A percentile compares a stretch with the other conserved stretches of the same genome.
Evolutionary conservation across 1,140 invertebrate species (phyloP).

Genomic region (Drosophila santomea): DNA sequence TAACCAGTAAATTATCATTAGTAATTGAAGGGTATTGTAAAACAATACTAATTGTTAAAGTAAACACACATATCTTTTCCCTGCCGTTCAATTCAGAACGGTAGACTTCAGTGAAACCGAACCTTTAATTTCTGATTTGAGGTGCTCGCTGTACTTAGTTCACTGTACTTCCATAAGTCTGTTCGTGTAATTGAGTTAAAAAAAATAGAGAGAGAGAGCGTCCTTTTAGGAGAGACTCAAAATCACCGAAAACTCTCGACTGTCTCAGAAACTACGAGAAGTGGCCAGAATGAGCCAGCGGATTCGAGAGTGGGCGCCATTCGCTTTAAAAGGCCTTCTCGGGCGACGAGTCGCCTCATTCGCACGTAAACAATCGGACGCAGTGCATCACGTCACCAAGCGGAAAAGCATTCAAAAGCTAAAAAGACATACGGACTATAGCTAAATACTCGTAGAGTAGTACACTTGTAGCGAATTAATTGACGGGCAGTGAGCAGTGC

Average conservation of each 20-base stretch:
- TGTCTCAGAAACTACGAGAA: constrained; percentile 36
- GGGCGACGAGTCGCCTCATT: constrained; percentile 46
- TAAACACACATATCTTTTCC: background rate
- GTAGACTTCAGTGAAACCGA: background rate
- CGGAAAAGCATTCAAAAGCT: constrained; percentile 8
- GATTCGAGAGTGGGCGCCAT: constrained; percentile 34
- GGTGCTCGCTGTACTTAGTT: background rate
- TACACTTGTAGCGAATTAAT: constrained; percentile 25
- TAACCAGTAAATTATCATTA: constrained; percentile 1
- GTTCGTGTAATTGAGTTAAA: background rate
- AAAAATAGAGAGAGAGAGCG: constrained; percentile 1
- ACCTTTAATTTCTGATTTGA: background rate
- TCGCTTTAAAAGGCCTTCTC: constrained; percentile 52
- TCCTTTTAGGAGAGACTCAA: constrained; percentile 16
- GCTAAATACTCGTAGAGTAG: constrained; percentile 2
- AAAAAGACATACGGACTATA: constrained; percentile 2
- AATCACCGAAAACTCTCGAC: constrained; percentile 2
- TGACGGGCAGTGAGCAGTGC: constrained; percentile 25
- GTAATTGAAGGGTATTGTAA: background rate
- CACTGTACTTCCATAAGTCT: constrained; percentile 1
- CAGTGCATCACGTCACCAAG: constrained; percentile 31
- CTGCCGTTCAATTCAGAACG: background rate
- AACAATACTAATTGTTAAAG: background rate
- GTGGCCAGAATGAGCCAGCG: constrained; percentile 23
- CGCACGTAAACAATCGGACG: constrained; percentile 45